Percentiles rank a stretch among this genome's conserved stretches.
These are phyloP conservation scores for Crotalus viridis DNA, from an alignment of 2,113 vertebrate genomes.

Conservation along the genomic window DNA sequence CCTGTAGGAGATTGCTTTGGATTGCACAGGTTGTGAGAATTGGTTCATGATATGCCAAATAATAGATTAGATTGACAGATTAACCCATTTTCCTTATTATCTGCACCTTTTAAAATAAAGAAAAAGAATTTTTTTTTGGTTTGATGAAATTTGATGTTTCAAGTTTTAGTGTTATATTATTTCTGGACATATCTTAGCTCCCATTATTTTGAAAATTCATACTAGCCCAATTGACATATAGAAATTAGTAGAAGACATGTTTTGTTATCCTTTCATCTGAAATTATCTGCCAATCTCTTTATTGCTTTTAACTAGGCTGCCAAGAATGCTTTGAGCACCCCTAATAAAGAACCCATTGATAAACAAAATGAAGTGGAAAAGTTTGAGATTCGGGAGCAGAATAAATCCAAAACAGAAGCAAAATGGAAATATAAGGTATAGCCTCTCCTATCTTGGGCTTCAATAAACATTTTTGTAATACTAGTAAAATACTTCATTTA, in stretches of 20 bases:
- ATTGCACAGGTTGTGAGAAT: not conserved
- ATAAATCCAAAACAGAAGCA: conserved; percentile 94
- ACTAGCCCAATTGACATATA: not conserved
- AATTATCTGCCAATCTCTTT: conserved; percentile 4
- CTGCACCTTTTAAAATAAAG: not conserved
- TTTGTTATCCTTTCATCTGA: not conserved
- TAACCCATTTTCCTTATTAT: not conserved
- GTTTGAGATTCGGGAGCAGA: conserved; percentile 92
- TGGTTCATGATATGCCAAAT: not conserved
- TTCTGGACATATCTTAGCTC: not conserved
- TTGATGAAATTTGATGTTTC: not conserved
- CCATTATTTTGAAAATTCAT: not conserved
- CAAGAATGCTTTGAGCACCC: conserved; percentile 83
- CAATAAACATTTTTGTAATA: not conserved
- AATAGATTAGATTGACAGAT: not conserved
- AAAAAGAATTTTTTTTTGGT: not conserved
- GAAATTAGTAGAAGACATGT: not conserved
- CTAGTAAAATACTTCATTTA: not conserved
- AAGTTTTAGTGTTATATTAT: not conserved
- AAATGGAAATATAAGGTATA: conserved; percentile 99
- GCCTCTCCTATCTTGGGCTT: conserved; percentile 11
- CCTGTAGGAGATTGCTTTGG: not conserved
- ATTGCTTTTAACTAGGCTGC: conserved; percentile 72
- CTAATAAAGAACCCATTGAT: conserved; percentile 80
- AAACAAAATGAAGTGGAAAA: conserved; percentile 89